Evolutionary conservation across 1,140 invertebrate species (phyloP), one percentile per base, ranked within the genome.

Genomic region (Dreissena rostriformis): DNA sequence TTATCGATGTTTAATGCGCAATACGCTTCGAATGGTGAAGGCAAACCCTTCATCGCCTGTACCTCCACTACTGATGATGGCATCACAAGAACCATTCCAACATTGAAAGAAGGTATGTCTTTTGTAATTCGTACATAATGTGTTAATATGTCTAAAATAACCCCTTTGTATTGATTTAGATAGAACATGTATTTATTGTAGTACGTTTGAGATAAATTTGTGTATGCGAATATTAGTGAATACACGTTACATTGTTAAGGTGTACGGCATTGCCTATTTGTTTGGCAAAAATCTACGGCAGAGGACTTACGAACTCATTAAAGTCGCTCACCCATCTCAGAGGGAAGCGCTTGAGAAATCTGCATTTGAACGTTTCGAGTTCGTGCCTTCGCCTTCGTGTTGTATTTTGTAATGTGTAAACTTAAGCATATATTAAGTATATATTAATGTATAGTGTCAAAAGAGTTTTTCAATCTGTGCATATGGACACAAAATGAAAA

Each of bases 221-320:
- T 39, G 2, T 39, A 39, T 39, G 39, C 39, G 8, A 39, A 39
- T 39, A 8, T 39, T 2, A 39, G 39, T 39, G 8, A 39, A 39
- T 39, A 39, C 2, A 39, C 39, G 8, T 39, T 99, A 99, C 91
- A 95, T 99, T 11, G 98, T 98, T 0, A 99, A 98, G 0, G 98
- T 99, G 92, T 95, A 97, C 88, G 98, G 98, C 49, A 98, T 99
- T 85, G 97, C 98, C 0, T 95, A 96, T 82, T 93, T 99, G 11
- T 98, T 98, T 93, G 98, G 98, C 26, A 98, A 98, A 93, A 96
- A 96, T 51, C 94, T 98, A 12, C 94, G 97, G 17, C 98, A 99
- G 92, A 93, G 98, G 78, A 97, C 98, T 0, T 96, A 98, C 91
- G 97, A 96, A 82, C 95, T 99, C 0, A 99, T 99, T 88, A 95